Evolutionary conservation across 2,113 vertebrate genomes (phyloP), one percentile per base, ranked within the genome.

Genomic region (Elanoides forficatus): DNA sequence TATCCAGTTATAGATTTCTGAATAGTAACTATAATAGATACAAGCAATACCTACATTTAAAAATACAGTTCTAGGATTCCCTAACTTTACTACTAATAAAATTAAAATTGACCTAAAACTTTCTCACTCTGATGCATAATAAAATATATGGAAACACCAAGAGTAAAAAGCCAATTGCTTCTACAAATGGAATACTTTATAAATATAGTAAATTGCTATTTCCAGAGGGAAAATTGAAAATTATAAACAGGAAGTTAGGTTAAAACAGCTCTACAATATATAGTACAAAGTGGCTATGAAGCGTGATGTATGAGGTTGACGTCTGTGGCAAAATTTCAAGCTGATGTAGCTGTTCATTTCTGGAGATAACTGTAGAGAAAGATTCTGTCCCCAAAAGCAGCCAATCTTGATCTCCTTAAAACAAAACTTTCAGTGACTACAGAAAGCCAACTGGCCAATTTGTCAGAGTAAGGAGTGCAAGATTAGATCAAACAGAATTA

Each of bases 1-100:
- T 97, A 98, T 93, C 97, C 95, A 97, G 93, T 97, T 98, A 96
- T 96, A 97, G 90, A 97, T 96, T 97, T 98, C 92, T 97, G 95
- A 97, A 96, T 97, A 97, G 90, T 97, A 94, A 81, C 96, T 97
- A 90, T 97, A 95, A 88, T 96, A 98, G 92, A 97, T 98, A 97
- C 81, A 97, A 98, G 91, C 89, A 97, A 98, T 97, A 95, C 71
- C 96, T 98, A 98, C 50, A 7, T 97, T 96, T 89, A 98, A 98
- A 98, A 98, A 96, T 97, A 98, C 87, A 96, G 85, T 96, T 97
- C 95, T 97, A 95, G 83, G 93, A 58, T 97, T 97, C 79, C 97
- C 93, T 98, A 96, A 73, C 78, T 88, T 97, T 96, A 74, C 96
- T 97, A 96, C 95, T 97, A 97, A 95, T 56, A 97, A 97, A 98